Conservation (phyloP, 2,797 vertebrate species). For the Halcyon leucocephala region DNA sequence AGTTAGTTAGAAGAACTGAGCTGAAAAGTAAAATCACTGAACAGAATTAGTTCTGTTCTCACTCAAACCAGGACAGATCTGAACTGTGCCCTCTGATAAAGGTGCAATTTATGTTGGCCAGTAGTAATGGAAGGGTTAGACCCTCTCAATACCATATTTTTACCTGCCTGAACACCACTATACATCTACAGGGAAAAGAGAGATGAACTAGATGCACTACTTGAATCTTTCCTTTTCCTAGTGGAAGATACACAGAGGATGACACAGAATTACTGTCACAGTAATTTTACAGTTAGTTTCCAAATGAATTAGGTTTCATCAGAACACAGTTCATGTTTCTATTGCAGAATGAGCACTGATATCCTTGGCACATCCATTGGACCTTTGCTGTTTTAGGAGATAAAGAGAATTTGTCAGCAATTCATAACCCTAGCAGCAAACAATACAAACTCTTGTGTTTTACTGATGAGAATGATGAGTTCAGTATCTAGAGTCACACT, state of each 20-base stretch:
- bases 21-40: too few relatives aligned
- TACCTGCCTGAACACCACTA: not conserved
- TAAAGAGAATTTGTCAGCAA: not conserved
- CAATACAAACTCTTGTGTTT: not conserved
- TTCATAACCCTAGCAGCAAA: not conserved
- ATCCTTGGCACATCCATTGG: not conserved
- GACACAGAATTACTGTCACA: not conserved
- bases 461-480: not conserved
- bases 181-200: not conserved
- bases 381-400: not conserved
- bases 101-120: not conserved
- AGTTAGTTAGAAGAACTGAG: too few relatives aligned
- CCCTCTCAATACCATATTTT: not conserved
- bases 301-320: not conserved
- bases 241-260: not conserved
- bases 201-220: not conserved
- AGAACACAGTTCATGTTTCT: not conserved
- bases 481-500: not conserved
- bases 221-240: not conserved
- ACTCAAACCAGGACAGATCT: not conserved
- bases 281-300: not conserved
- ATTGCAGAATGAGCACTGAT: not conserved
- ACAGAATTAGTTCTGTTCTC: too few relatives aligned
- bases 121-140: not conserved
- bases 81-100: not conserved